Evolutionary conservation across 1,140 invertebrate species (phyloP).

Genomic region (Bombyx mori): ASM3026992v2 NC_085124.1:15294001-15294500

Average conservation of each 20-base stretch:
- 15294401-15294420: too few species aligned
- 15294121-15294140: conserved; percentile 12
- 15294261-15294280: conserved; percentile 10
- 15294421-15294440: too few species aligned
- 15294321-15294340: conserved; percentile 5
- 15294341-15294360: not conserved
- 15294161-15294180: conserved; percentile 7
- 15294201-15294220: conserved; percentile 6
- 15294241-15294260: conserved; percentile 11
- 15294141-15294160: conserved; percentile 4
- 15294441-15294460: too few species aligned
- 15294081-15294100: too few species aligned
- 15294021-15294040: too few species aligned
- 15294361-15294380: too few species aligned
- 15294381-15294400: too few species aligned
- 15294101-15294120: conserved; percentile 3
- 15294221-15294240: conserved; percentile 11
- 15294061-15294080: too few species aligned
- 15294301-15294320: conserved; percentile 9
- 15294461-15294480: too few species aligned
- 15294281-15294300: conserved; percentile 6
- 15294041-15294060: too few species aligned
- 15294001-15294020: too few species aligned
- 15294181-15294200: conserved; percentile 9
- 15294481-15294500: too few species aligned